Evolutionary conservation across 2,113 vertebrate genomes (phyloP).

Genomic region (Passerina amoena): DNA sequence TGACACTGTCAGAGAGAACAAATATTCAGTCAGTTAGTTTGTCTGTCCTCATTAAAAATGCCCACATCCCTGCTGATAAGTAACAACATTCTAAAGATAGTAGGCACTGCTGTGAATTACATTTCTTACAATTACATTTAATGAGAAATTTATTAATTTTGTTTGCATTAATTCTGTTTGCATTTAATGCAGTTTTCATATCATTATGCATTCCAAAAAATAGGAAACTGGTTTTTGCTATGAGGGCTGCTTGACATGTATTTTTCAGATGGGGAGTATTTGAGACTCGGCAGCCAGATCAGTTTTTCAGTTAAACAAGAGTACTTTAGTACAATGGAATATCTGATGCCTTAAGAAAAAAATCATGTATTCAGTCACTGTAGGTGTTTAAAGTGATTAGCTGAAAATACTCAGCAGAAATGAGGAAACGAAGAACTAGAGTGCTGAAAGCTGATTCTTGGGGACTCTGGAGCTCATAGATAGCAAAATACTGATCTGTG

Average conservation of each 20-base stretch:
- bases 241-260: background rate
- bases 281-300: background rate
- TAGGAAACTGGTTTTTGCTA: background rate
- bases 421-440: background rate
- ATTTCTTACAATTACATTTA: background rate
- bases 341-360: background rate
- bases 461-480: background rate
- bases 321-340: background rate
- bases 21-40: background rate
- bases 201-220: background rate
- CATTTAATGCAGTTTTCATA: background rate
- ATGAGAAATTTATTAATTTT: background rate
- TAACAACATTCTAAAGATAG: slow-evolving; percentile 12
- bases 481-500: background rate
- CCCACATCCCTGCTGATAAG: background rate
- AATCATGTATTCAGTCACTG: background rate
- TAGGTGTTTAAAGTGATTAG: background rate
- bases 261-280: background rate
- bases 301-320: background rate
- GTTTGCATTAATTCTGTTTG: background rate
- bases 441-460: background rate
- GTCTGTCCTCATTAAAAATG: background rate
- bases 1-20: background rate
- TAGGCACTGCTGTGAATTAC: background rate
- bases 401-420: background rate